Conservation (phyloP, 92 coral and sea anemone genomes). For the Epizoanthus ramosus region DNA sequence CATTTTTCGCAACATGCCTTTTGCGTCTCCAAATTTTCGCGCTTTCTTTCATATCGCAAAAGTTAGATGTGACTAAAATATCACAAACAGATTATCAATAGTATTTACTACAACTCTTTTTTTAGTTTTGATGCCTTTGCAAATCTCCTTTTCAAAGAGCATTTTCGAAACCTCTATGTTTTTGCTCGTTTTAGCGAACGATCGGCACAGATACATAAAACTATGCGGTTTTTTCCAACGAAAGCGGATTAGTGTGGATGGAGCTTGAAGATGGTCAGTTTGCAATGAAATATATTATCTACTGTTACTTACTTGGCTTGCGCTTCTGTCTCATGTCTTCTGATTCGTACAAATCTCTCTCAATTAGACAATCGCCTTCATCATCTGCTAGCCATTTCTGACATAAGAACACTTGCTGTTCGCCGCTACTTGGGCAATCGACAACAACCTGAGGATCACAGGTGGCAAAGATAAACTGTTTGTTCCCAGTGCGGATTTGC, state of each 20-base stretch:
- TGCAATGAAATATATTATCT: neutral
- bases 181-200: too few relatives aligned
- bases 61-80: too few relatives aligned
- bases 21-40: too few relatives aligned
- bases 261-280: too few relatives aligned
- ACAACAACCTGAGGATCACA: constrained; percentile 70
- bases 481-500: neutral
- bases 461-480: neutral
- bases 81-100: too few relatives aligned
- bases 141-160: too few relatives aligned
- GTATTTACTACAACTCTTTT: too few relatives aligned
- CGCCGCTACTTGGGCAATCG: constrained; percentile 96
- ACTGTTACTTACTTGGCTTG: constrained; percentile 76
- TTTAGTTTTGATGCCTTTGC: too few relatives aligned
- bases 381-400: constrained; percentile 99
- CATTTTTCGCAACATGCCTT: too few relatives aligned
- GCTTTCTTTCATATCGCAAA: too few relatives aligned
- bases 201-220: neutral
- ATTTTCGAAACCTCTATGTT: neutral
- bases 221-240: neutral
- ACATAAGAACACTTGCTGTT: constrained; percentile 91
- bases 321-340: constrained; percentile 97
- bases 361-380: constrained; percentile 91
- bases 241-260: too few relatives aligned
- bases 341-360: constrained; percentile 91